Percentiles rank a stretch among this genome's conserved stretches.
These are phyloP conservation scores for Episyrphus balteatus DNA, from an alignment of 1,140 invertebrate species.

Conservation along the genomic window DNA sequence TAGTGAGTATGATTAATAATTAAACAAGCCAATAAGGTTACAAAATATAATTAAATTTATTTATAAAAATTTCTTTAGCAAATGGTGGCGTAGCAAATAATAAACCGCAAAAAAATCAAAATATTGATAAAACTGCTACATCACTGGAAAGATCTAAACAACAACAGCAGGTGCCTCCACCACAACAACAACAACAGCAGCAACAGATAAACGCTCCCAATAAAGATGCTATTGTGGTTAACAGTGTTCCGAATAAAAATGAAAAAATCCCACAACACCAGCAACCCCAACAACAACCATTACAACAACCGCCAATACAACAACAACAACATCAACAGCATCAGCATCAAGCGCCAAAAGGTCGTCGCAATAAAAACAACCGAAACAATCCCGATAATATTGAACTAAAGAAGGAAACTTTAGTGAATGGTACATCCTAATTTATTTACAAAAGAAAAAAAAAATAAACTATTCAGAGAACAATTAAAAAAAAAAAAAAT, in stretches of 20 bases:
- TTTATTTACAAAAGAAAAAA: constrained; percentile 8
- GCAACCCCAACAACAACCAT: constrained; percentile 9
- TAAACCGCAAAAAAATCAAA: constrained; percentile 21
- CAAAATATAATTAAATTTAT: not conserved
- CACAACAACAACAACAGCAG: constrained; percentile 9
- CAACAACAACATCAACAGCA: constrained; percentile 20
- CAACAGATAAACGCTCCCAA: constrained; percentile 4
- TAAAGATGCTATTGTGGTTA: not conserved
- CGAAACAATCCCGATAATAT: constrained; percentile 23
- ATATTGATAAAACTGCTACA: constrained; percentile 20
- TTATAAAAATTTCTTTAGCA: constrained; percentile 9
- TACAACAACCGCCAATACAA: constrained; percentile 24
- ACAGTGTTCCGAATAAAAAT: constrained; percentile 1
- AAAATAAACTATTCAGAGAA: constrained; percentile 10
- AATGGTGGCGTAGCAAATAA: constrained; percentile 29
- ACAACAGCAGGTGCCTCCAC: constrained; percentile 7
- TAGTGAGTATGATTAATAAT: constrained; percentile 27
- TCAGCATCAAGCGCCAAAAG: not conserved
- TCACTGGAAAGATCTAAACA: constrained; percentile 11
- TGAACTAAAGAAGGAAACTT: constrained; percentile 19
- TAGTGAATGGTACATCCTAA: constrained; percentile 35
- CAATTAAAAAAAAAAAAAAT: constrained; percentile 6
- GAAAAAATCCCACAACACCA: constrained; percentile 12
- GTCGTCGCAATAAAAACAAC: constrained; percentile 3
- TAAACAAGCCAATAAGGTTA: not conserved